Conservation (phyloP, 2,113 vertebrate species). For the Stegastes partitus region DNA sequence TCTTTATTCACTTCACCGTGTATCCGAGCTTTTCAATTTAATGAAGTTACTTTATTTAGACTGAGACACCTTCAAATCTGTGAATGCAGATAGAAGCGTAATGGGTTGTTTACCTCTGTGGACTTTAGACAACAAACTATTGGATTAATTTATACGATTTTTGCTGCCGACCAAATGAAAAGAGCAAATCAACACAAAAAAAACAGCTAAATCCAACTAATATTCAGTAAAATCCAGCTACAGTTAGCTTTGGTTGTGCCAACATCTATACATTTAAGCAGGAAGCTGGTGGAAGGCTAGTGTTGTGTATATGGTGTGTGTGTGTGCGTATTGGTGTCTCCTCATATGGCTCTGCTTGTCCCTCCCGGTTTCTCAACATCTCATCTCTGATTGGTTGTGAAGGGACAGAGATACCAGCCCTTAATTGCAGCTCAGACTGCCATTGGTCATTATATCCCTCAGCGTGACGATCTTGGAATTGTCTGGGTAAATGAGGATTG, state of each 20-base stretch:
- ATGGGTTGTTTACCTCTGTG: background rate
- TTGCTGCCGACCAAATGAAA: no score
- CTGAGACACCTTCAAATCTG: conserved; percentile 22
- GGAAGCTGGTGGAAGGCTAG: background rate
- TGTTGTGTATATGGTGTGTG: background rate
- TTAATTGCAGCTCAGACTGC: conserved; percentile 70
- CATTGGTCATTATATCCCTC: conserved; percentile 69
- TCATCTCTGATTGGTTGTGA: conserved; percentile 68
- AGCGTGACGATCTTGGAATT: conserved; percentile 51
- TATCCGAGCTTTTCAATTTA: conserved; percentile 37
- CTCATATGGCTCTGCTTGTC: conserved; percentile 31
- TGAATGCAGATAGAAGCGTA: conserved; percentile 34
- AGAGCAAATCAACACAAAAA: no score
- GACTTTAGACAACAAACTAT: no score
- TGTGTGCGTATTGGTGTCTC: background rate
- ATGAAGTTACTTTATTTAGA: conserved; percentile 64
- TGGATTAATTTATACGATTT: no score
- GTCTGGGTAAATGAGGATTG: conserved; percentile 54
- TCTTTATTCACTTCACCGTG: conserved; percentile 36
- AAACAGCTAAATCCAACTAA: background rate
- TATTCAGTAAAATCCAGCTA: no score
- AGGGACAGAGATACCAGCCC: conserved; percentile 39
- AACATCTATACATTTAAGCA: conserved; percentile 6
- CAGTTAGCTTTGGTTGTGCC: background rate
- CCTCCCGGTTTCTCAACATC: conserved; percentile 26